Conservation (phyloP, 2,113 vertebrate species). For the Dicaeum eximium region DNA sequence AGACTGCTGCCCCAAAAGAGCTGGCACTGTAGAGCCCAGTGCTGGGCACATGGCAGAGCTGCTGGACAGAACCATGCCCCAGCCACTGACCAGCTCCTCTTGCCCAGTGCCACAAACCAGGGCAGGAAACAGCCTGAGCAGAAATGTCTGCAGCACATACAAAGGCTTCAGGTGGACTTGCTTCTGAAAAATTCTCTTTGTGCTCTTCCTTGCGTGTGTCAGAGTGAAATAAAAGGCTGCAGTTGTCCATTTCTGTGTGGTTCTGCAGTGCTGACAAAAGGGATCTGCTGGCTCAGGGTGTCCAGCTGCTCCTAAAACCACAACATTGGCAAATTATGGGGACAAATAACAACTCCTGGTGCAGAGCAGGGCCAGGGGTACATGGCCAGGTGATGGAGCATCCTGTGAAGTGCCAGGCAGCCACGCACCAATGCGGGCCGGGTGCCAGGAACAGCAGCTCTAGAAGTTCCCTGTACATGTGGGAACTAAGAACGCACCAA, state of each 20-base stretch:
- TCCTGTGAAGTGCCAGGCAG: rapidly evolving
- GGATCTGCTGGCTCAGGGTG: neutral
- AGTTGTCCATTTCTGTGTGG: neutral
- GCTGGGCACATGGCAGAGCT: rapidly evolving
- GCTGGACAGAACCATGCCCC: rapidly evolving
- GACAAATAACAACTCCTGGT: rapidly evolving
- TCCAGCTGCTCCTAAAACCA: neutral
- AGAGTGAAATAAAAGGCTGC: slow-evolving; percentile 9
- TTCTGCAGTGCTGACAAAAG: neutral
- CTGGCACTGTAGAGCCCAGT: neutral
- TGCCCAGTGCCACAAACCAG: neutral
- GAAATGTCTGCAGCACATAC: rapidly evolving
- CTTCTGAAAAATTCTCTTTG: neutral
- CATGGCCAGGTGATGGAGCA: rapidly evolving
- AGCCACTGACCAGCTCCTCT: rapidly evolving
- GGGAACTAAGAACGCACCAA: rapidly evolving
- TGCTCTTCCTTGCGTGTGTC: neutral
- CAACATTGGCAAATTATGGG: neutral
- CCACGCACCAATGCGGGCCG: rapidly evolving
- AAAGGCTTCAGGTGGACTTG: neutral
- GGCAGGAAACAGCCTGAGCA: rapidly evolving
- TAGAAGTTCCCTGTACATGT: neutral
- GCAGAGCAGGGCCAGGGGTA: neutral
- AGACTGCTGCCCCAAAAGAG: slow-evolving; percentile 15
- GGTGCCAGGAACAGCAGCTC: neutral